Conservation (phyloP, 1,140 invertebrate genomes). For the Chironomus striatipennis region DNA sequence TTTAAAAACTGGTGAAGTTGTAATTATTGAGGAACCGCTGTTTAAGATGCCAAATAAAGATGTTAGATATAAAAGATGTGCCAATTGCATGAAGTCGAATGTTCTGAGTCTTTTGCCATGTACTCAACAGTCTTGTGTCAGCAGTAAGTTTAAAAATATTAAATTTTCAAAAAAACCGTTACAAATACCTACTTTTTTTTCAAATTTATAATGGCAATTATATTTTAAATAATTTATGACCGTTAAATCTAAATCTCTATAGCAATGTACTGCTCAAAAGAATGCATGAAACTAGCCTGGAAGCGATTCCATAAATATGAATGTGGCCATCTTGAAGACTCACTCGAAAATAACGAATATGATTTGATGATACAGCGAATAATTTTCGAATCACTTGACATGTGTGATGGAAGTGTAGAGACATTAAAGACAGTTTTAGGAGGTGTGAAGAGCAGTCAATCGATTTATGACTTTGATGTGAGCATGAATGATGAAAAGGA, state of each 20-base stretch:
- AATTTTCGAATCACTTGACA: not conserved
- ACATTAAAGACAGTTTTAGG: not conserved
- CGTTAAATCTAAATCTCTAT: no score
- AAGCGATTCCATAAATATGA: not conserved
- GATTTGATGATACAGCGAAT: not conserved
- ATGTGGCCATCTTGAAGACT: not conserved
- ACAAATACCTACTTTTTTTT: not conserved
- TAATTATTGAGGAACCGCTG: not conserved
- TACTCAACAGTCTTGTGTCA: not conserved
- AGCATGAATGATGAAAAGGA: not conserved
- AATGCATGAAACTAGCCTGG: not conserved
- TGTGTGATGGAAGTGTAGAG: constrained; percentile 12
- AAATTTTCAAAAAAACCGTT: no score
- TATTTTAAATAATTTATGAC: no score
- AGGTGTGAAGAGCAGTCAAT: not conserved
- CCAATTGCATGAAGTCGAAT: not conserved
- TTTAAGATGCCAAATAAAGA: not conserved
- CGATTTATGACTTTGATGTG: not conserved
- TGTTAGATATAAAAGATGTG: not conserved
- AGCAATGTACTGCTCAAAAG: not conserved
- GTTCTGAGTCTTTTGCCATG: not conserved
- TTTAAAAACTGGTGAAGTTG: not conserved
- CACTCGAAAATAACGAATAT: not conserved
- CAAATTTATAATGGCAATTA: no score
- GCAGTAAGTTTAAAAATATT: not conserved